A percentile compares a stretch with the other conserved stretches of the same genome.
phyloP scores from a whole-genome alignment of 1,140 invertebrate genomes.

The Drosophila kikkawai region DNA sequence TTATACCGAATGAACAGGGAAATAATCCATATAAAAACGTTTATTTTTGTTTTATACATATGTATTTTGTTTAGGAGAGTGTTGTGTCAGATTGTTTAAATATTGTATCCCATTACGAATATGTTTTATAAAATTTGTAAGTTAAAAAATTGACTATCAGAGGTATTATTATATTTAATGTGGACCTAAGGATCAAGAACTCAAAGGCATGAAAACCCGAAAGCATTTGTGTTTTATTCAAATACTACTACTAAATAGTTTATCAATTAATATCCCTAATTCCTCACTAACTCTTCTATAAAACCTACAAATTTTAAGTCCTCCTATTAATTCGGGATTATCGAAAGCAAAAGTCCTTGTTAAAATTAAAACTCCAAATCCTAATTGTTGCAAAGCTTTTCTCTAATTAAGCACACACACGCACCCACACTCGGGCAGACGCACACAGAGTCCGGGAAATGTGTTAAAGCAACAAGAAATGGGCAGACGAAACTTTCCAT shows the following conservation, averaged over 20 bases:
- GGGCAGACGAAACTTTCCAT: conserved; percentile 33
- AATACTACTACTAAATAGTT: not conserved
- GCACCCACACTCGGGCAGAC: conserved; percentile 4
- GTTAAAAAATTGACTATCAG: too few species aligned
- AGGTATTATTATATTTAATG: too few species aligned
- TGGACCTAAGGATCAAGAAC: too few species aligned
- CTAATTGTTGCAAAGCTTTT: conserved; percentile 20
- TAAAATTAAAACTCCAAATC: not conserved
- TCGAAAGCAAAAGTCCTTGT: not conserved
- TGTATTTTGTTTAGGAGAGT: not conserved
- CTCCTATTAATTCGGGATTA: not conserved
- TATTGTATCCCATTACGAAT: too few species aligned
- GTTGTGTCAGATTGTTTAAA: too few species aligned
- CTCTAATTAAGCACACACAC: conserved; percentile 25
- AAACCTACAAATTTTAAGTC: not conserved
- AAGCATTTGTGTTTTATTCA: too few species aligned
- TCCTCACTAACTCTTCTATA: not conserved
- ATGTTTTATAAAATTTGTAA: too few species aligned
- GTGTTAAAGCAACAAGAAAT: conserved; percentile 47
- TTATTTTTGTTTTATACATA: not conserved
- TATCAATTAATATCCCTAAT: not conserved
- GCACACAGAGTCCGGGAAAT: conserved; percentile 10
- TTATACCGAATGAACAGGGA: not conserved
- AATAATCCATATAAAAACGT: not conserved
- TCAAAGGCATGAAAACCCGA: too few species aligned